phyloP scores from a whole-genome alignment of 2,888 invertebrate genomes.

The Pecten maximus region DNA sequence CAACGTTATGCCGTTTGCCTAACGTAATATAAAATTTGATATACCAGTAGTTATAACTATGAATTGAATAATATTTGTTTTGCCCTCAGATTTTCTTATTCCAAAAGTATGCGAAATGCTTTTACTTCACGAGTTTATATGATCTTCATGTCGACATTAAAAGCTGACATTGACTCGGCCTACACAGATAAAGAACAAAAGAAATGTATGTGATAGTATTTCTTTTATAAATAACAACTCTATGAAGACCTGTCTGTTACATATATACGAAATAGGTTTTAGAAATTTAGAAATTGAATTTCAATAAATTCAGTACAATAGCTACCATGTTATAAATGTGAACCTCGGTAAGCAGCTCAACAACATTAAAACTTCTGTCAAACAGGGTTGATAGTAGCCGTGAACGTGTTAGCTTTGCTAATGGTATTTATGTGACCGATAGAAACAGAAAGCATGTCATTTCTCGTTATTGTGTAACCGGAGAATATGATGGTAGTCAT shows the following conservation, averaged over 20 bases:
- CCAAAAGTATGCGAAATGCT: background rate
- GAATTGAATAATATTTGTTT: background rate
- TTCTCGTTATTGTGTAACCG: constrained; percentile 18
- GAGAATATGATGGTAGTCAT: background rate
- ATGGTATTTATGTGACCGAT: background rate
- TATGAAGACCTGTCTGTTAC: too few relatives aligned
- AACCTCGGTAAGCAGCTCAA: background rate
- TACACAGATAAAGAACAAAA: background rate
- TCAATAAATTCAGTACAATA: background rate
- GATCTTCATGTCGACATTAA: background rate
- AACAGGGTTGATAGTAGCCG: background rate
- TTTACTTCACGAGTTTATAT: background rate
- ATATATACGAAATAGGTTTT: too few relatives aligned
- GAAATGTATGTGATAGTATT: background rate
- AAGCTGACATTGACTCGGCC: background rate
- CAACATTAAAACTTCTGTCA: background rate
- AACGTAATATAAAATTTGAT: background rate
- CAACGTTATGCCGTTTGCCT: background rate
- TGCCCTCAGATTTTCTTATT: background rate
- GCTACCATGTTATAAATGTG: background rate
- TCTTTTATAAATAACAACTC: too few relatives aligned
- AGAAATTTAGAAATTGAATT: background rate
- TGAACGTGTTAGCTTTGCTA: background rate
- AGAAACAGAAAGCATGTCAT: constrained; percentile 25
- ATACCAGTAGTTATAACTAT: background rate